phyloP scores from a whole-genome alignment of 2,888 invertebrate species.

The Synanthedon vespiformis region DNA sequence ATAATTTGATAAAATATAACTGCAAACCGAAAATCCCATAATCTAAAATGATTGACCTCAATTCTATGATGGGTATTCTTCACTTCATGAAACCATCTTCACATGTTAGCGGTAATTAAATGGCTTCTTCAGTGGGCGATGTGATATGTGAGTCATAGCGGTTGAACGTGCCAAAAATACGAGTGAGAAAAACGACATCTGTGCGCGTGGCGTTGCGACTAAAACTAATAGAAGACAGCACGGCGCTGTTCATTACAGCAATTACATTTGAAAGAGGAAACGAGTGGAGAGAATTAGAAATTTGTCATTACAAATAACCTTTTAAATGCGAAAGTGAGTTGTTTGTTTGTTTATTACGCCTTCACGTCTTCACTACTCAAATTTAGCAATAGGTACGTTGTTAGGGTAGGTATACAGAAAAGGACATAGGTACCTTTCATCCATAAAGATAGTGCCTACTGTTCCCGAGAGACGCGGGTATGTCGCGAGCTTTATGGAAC shows the following conservation, averaged over 20 bases:
- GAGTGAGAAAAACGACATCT: constrained; percentile 16
- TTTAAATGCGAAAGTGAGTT: background rate
- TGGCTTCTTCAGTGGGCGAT: background rate
- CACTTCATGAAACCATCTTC: background rate
- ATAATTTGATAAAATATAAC: no score
- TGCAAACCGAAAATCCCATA: no score
- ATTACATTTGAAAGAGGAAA: background rate
- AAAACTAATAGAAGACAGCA: background rate
- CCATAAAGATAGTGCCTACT: no score
- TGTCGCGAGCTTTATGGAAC: no score
- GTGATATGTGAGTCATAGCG: constrained; percentile 1
- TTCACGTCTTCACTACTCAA: no score
- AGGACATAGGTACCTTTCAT: no score
- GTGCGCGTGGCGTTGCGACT: background rate
- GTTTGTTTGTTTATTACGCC: no score
- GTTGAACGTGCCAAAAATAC: constrained; percentile 22
- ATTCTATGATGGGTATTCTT: background rate
- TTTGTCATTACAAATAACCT: background rate
- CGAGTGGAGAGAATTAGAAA: background rate
- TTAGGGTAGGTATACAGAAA: no score
- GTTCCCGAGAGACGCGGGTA: no score
- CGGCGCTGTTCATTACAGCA: background rate
- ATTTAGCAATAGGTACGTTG: no score
- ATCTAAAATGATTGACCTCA: background rate
- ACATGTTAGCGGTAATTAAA: background rate